phyloP scores from a whole-genome alignment of 2,888 invertebrate species.

The Conomelus anceps region DNA sequence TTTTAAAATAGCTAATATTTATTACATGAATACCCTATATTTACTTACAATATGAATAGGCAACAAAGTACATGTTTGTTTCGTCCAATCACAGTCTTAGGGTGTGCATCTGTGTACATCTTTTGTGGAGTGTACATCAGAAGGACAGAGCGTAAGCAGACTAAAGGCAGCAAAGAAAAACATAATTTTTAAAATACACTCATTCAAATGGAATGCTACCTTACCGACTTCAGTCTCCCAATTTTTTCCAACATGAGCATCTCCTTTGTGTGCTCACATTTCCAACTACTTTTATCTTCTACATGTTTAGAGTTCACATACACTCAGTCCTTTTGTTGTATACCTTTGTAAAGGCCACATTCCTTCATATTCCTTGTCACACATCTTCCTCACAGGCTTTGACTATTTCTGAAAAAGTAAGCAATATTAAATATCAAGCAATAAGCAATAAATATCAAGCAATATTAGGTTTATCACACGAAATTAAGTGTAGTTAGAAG shows the following conservation, averaged over 20 bases:
- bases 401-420: conserved; percentile 10
- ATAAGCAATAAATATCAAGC: too few relatives aligned
- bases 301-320: too few relatives aligned
- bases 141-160: not conserved
- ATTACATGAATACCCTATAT: not conserved
- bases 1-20: not conserved
- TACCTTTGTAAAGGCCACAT: too few relatives aligned
- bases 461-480: too few relatives aligned
- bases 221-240: not conserved
- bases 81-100: not conserved
- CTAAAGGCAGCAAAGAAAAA: not conserved
- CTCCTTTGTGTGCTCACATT: too few relatives aligned
- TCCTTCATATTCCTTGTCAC: not conserved
- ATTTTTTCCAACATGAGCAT: too few relatives aligned
- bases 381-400: not conserved
- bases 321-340: too few relatives aligned
- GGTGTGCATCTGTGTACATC: too few relatives aligned
- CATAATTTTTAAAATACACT: not conserved
- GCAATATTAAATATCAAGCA: not conserved
- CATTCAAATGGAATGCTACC: not conserved
- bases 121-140: not conserved
- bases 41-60: not conserved
- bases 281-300: too few relatives aligned
- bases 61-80: not conserved
- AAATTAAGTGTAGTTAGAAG: too few relatives aligned